Evolutionary conservation across 1,140 invertebrate species (phyloP).

Genomic region (Kradibia gibbosae): DNA sequence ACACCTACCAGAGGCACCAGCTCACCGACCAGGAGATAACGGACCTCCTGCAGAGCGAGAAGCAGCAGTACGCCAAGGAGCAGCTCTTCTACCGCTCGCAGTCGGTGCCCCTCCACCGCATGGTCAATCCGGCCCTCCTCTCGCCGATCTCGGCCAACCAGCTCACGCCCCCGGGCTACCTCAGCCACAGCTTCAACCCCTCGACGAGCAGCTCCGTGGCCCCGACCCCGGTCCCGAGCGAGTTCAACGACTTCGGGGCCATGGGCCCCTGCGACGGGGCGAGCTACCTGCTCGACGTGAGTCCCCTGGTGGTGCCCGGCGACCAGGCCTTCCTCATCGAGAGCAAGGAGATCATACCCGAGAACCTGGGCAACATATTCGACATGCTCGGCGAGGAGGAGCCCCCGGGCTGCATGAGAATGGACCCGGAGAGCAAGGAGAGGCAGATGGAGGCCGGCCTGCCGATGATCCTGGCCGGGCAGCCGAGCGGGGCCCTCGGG

Average conservation of each 20-base stretch:
- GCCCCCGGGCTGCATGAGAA: no score
- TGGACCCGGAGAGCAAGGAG: no score
- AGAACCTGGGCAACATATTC: conserved; percentile 69
- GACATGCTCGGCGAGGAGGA: conserved; percentile 67
- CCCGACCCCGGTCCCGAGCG: conserved; percentile 79
- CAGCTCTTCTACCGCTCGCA: conserved; percentile 77
- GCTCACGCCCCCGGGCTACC: conserved; percentile 60
- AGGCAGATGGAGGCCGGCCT: no score
- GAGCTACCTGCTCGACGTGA: conserved; percentile 65
- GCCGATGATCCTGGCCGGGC: conserved; percentile 56
- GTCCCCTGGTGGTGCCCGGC: conserved; percentile 62
- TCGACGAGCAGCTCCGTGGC: conserved; percentile 79
- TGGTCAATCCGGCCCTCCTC: conserved; percentile 70
- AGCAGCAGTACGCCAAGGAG: conserved; percentile 59
- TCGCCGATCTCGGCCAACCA: conserved; percentile 62
- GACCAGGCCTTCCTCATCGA: conserved; percentile 66
- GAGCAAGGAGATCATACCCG: conserved; percentile 67
- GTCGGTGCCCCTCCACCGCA: conserved; percentile 82
- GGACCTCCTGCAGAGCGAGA: conserved; percentile 61
- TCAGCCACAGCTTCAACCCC: conserved; percentile 66
- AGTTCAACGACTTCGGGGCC: conserved; percentile 79
- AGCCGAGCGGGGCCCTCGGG: conserved; percentile 59
- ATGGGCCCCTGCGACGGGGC: conserved; percentile 73
- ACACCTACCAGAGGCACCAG: conserved; percentile 59
- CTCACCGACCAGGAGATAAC: conserved; percentile 67